Evolutionary conservation across 2,888 invertebrate genomes (phyloP).

Genomic region (Ellobium chinense): DNA sequence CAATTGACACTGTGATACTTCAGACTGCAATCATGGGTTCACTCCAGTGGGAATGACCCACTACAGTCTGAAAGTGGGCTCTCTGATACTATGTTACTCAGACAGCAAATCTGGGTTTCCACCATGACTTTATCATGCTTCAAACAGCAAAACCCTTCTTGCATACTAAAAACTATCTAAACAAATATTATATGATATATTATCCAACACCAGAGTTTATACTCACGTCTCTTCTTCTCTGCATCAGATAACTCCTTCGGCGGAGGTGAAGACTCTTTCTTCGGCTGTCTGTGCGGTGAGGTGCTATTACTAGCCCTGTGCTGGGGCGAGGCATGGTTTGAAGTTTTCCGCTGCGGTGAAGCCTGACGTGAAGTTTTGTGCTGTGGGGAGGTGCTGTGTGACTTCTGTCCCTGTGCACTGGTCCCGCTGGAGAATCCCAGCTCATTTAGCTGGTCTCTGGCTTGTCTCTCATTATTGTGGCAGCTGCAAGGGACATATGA

Average conservation of each 20-base stretch:
- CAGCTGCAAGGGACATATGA: no score
- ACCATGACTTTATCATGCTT: no score
- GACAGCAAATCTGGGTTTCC: no score
- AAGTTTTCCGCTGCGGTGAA: neutral
- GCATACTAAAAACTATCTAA: no score
- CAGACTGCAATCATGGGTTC: no score
- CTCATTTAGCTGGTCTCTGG: conserved; percentile 40
- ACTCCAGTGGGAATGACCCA: no score
- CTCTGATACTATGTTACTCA: no score
- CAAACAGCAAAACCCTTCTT: no score
- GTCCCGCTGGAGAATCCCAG: conserved; percentile 17
- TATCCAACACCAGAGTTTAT: neutral
- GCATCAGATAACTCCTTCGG: conserved; percentile 7
- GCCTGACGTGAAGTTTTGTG: no score
- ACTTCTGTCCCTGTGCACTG: neutral
- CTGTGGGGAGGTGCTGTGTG: neutral
- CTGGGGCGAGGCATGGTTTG: conserved; percentile 22
- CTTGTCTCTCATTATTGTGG: conserved; percentile 32
- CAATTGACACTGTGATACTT: no score
- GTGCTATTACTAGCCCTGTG: neutral
- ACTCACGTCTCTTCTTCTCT: conserved; percentile 24
- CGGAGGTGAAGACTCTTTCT: neutral
- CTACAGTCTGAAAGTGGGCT: no score
- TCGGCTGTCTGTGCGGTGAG: no score
- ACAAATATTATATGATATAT: neutral